Percentiles rank a stretch among this genome's conserved stretches.
Conservation (phyloP, 2,888 invertebrate genomes). For the Smittia aterrima region DNA sequence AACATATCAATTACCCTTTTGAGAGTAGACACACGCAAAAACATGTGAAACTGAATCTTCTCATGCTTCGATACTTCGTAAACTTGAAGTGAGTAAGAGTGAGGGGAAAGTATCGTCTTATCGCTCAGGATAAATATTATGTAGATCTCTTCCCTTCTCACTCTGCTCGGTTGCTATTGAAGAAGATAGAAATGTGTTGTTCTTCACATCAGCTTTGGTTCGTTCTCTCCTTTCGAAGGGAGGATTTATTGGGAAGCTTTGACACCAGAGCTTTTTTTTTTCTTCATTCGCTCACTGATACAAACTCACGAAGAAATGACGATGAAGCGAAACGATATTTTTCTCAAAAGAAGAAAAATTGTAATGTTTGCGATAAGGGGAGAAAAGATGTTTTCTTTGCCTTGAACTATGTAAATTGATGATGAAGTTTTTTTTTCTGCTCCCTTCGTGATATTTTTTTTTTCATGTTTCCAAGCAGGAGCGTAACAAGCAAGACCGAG, state of each 20-base stretch:
- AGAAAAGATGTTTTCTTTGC: constrained; percentile 6
- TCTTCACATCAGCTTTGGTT: background rate
- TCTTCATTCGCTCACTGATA: background rate
- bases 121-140: constrained; percentile 8
- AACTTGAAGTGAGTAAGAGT: background rate
- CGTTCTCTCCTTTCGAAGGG: too few species aligned
- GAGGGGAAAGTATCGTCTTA: constrained; percentile 3
- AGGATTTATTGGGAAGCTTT: constrained; percentile 3
- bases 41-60: background rate
- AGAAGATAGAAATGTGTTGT: background rate
- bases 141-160: background rate
- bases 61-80: background rate
- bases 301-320: background rate
- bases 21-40: background rate
- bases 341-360: background rate
- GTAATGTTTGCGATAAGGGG: background rate
- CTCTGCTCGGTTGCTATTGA: background rate
- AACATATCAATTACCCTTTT: constrained; percentile 35
- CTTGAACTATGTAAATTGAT: constrained; percentile 16
- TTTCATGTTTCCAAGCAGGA: background rate
- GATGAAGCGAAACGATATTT: constrained; percentile 5
- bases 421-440: constrained; percentile 19
- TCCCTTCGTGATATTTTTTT: background rate
- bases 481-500: background rate
- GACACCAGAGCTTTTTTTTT: background rate